phyloP scores from a whole-genome alignment of 2,113 vertebrate genomes.

The Willisornis vidua region DNA sequence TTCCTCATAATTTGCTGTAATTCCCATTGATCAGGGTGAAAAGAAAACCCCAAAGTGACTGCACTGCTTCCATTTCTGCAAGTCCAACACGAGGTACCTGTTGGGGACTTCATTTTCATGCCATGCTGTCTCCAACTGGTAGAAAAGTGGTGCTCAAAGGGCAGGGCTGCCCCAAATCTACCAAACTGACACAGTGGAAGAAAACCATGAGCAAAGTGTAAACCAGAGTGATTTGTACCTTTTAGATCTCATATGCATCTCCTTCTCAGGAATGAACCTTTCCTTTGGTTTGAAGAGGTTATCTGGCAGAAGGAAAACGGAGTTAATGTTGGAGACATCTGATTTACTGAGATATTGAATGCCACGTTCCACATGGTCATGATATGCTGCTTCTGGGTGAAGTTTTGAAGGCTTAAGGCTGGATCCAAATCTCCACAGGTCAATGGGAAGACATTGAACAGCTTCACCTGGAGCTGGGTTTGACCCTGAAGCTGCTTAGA shows the following conservation, averaged over 20 bases:
- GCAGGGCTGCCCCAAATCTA: neutral
- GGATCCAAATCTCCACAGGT: neutral
- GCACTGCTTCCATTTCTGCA: neutral
- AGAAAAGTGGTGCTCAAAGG: neutral
- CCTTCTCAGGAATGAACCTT: conserved; percentile 80
- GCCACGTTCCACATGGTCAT: accelerated
- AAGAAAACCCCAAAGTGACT: neutral
- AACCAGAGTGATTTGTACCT: conserved; percentile 60
- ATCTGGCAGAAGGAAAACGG: conserved; percentile 74
- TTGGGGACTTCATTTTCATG: neutral
- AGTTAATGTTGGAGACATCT: neutral
- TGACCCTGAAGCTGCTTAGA: neutral
- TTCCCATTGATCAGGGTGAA: neutral
- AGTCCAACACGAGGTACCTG: neutral
- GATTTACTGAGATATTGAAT: neutral
- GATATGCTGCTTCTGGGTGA: neutral
- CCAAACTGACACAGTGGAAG: neutral
- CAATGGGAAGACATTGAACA: neutral
- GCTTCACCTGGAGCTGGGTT: neutral
- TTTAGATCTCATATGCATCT: conserved; percentile 83
- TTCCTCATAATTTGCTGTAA: neutral
- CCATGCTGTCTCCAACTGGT: neutral
- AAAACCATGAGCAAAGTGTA: accelerated
- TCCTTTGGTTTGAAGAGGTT: conserved; percentile 86
- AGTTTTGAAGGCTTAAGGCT: neutral